Evolutionary conservation across 2,113 vertebrate genomes (phyloP).

Genomic region (Promerops cafer): DNA sequence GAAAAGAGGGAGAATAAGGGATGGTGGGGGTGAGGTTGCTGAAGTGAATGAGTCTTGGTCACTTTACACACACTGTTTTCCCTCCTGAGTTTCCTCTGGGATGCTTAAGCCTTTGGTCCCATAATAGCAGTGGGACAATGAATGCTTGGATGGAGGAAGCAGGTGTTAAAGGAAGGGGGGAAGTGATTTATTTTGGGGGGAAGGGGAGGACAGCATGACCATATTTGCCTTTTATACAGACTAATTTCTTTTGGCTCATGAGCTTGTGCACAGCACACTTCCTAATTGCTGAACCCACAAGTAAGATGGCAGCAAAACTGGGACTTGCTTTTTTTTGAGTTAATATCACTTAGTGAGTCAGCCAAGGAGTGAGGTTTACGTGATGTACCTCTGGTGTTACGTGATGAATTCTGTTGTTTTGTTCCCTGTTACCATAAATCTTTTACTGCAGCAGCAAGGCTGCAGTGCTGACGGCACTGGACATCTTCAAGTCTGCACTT

Average conservation of each 20-base stretch:
- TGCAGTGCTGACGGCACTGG: rapidly evolving
- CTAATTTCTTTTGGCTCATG: neutral
- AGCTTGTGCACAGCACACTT: neutral
- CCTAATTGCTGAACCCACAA: neutral
- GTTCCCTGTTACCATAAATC: neutral
- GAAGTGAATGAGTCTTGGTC: neutral
- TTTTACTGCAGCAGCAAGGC: neutral
- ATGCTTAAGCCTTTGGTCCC: neutral
- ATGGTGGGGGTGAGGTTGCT: neutral
- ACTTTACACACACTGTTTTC: neutral
- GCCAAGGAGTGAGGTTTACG: neutral
- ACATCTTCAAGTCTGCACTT: neutral
- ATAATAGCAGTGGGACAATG: slow-evolving; percentile 8
- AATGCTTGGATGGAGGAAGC: slow-evolving; percentile 24
- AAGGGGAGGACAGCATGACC: neutral
- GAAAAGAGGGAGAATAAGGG: neutral
- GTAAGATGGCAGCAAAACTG: neutral
- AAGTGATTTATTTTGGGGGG: neutral
- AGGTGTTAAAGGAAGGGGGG: slow-evolving; percentile 28
- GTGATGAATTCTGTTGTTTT: neutral
- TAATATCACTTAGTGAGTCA: neutral
- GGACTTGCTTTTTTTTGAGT: neutral
- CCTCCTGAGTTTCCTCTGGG: slow-evolving; percentile 42
- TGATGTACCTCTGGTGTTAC: neutral
- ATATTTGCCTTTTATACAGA: neutral